A percentile compares a stretch with the other conserved stretches of the same genome.
Evolutionary conservation across 1,140 invertebrate genomes (phyloP).

Genomic region (Papilio aristodemus): DNA sequence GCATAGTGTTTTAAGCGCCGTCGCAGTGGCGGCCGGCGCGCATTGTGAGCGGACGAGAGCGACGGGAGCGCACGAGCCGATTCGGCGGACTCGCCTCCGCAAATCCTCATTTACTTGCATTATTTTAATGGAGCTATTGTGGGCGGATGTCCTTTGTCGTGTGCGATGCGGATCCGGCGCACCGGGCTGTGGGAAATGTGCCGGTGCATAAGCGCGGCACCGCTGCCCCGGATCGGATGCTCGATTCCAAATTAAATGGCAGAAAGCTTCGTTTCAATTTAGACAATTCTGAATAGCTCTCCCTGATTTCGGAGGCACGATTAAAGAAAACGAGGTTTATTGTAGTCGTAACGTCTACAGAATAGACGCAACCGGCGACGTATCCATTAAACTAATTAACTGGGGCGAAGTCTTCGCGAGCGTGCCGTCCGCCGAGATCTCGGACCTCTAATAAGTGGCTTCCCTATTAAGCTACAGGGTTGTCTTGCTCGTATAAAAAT

Average conservation of each 20-base stretch:
- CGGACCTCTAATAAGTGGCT: constrained; percentile 68
- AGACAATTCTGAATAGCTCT: constrained; percentile 54
- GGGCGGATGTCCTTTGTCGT: constrained; percentile 77
- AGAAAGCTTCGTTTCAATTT: constrained; percentile 66
- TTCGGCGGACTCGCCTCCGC: constrained; percentile 70
- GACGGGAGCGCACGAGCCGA: constrained; percentile 49
- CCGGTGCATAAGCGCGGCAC: constrained; percentile 72
- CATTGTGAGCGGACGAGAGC: constrained; percentile 64
- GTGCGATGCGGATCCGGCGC: constrained; percentile 64
- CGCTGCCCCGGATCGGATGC: constrained; percentile 65
- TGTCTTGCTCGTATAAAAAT: constrained; percentile 75
- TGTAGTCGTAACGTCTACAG: constrained; percentile 50
- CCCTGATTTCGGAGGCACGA: constrained; percentile 44
- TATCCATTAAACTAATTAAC: constrained; percentile 76
- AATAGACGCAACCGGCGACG: constrained; percentile 53
- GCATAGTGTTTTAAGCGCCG: constrained; percentile 78
- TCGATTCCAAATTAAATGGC: constrained; percentile 66
- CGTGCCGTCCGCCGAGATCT: constrained; percentile 56
- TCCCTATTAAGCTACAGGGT: constrained; percentile 77
- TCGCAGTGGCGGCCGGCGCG: constrained; percentile 55
- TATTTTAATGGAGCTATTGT: constrained; percentile 81
- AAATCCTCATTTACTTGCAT: constrained; percentile 81
- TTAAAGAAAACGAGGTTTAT: constrained; percentile 57
- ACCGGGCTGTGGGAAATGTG: constrained; percentile 69
- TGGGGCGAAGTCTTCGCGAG: constrained; percentile 58